Conservation (phyloP, 1,140 invertebrate species). For the Euura lappo region DNA sequence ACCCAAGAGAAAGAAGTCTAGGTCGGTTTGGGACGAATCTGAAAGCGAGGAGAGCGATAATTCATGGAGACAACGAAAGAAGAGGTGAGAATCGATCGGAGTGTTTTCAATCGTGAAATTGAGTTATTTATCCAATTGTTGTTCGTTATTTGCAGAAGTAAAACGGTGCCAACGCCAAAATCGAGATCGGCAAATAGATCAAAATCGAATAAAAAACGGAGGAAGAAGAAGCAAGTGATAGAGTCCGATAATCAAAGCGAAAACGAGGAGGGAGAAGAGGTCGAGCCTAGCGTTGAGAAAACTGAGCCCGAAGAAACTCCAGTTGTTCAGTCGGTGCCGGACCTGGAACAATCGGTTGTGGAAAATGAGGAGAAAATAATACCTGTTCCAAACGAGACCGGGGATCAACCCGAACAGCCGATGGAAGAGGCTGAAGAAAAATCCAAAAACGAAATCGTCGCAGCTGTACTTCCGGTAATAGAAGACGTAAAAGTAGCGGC, state of each 20-base stretch:
- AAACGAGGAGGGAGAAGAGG: slow-evolving; percentile 49
- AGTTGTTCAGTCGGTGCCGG: background rate
- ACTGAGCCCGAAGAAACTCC: slow-evolving; percentile 28
- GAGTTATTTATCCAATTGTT: background rate
- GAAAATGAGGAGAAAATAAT: slow-evolving; percentile 34
- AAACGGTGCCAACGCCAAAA: slow-evolving; percentile 40
- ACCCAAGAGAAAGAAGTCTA: slow-evolving; percentile 63
- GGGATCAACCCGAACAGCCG: slow-evolving; percentile 21
- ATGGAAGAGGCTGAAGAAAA: slow-evolving; percentile 16
- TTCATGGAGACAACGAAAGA: slow-evolving; percentile 64
- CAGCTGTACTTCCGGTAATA: background rate
- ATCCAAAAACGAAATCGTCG: slow-evolving; percentile 19
- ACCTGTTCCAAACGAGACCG: slow-evolving; percentile 14
- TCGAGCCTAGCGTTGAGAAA: slow-evolving; percentile 26
- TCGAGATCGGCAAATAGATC: slow-evolving; percentile 44
- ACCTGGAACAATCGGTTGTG: background rate
- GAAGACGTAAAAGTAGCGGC: slow-evolving; percentile 41
- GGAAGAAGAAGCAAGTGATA: slow-evolving; percentile 58
- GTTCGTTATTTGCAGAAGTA: slow-evolving; percentile 41
- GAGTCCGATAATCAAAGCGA: slow-evolving; percentile 58
- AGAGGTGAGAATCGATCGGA: slow-evolving; percentile 42
- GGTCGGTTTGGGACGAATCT: slow-evolving; percentile 61
- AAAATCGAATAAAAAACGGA: slow-evolving; percentile 58
- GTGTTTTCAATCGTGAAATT: background rate
- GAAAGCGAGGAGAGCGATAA: slow-evolving; percentile 67